phyloP scores from a whole-genome alignment of 2,888 invertebrate species.

The Tetranychus truncatus region DNA sequence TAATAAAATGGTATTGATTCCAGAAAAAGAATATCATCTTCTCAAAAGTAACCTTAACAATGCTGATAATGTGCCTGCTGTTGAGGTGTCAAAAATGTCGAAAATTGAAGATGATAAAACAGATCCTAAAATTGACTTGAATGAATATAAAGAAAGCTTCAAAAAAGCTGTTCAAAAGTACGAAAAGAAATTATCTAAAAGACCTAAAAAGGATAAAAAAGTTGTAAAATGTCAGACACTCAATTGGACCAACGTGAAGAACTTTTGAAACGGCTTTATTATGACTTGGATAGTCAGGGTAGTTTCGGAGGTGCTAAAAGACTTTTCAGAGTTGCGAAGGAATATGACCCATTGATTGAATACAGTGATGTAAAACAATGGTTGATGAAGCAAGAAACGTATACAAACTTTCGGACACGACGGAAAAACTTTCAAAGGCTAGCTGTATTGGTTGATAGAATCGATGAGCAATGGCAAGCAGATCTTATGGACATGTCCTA shows the following conservation, averaged over 20 bases:
- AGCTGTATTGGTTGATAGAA: slow-evolving; percentile 20
- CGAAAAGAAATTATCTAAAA: neutral
- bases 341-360: neutral
- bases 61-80: neutral
- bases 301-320: neutral
- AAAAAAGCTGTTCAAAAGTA: neutral
- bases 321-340: neutral
- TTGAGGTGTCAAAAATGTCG: too few relatives aligned
- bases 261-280: neutral
- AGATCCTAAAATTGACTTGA: neutral
- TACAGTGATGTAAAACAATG: neutral
- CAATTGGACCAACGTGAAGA: neutral
- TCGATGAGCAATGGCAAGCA: slow-evolving; percentile 26
- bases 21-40: neutral
- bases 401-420: neutral
- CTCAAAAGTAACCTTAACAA: neutral
- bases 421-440: neutral
- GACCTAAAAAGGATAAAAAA: neutral
- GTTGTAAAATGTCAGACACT: neutral
- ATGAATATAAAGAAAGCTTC: neutral
- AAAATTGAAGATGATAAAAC: neutral
- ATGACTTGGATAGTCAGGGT: neutral
- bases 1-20: neutral
- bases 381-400: neutral
- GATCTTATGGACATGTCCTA: slow-evolving; percentile 25